Evolutionary conservation across 2,113 vertebrate genomes (phyloP).

Genomic region (Australoheros scitulus): DNA sequence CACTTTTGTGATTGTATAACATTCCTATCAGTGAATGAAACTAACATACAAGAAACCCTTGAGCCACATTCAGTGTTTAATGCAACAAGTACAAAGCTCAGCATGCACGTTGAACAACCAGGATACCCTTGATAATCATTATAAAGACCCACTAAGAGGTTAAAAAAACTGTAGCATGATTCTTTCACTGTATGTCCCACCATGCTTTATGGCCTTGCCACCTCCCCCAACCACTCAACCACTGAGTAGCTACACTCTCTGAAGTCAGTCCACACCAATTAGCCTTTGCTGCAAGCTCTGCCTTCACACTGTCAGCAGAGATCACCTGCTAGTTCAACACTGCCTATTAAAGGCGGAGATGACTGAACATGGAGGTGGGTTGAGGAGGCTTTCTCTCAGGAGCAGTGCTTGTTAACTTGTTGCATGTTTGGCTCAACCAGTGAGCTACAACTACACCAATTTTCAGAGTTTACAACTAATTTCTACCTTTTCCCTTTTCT

Average conservation of each 20-base stretch:
- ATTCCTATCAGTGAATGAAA: not conserved
- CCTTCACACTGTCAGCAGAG: slow-evolving; percentile 63
- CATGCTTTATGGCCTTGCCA: slow-evolving; percentile 24
- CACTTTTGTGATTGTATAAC: slow-evolving; percentile 2
- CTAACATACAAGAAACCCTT: slow-evolving; percentile 16
- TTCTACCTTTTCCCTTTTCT: not conserved
- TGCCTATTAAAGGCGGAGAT: slow-evolving; percentile 52
- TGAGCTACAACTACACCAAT: not conserved
- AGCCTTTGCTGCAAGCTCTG: slow-evolving; percentile 63
- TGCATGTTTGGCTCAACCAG: not conserved
- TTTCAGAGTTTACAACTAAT: not conserved
- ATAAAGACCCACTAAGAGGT: slow-evolving; percentile 29
- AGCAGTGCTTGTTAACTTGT: slow-evolving; percentile 3
- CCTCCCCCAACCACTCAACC: slow-evolving; percentile 48
- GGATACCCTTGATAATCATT: slow-evolving; percentile 51
- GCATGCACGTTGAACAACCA: slow-evolving; percentile 23
- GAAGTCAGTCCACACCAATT: slow-evolving; percentile 71
- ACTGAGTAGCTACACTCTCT: slow-evolving; percentile 42
- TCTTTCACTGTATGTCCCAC: slow-evolving; percentile 19
- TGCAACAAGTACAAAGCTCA: slow-evolving; percentile 20
- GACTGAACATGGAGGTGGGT: slow-evolving; percentile 43
- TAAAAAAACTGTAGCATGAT: not conserved
- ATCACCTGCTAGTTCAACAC: slow-evolving; percentile 63
- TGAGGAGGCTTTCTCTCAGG: not conserved
- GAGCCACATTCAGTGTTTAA: slow-evolving; percentile 3